Conservation (phyloP, 1,140 invertebrate genomes). For the Papilio dardanus region DNA sequence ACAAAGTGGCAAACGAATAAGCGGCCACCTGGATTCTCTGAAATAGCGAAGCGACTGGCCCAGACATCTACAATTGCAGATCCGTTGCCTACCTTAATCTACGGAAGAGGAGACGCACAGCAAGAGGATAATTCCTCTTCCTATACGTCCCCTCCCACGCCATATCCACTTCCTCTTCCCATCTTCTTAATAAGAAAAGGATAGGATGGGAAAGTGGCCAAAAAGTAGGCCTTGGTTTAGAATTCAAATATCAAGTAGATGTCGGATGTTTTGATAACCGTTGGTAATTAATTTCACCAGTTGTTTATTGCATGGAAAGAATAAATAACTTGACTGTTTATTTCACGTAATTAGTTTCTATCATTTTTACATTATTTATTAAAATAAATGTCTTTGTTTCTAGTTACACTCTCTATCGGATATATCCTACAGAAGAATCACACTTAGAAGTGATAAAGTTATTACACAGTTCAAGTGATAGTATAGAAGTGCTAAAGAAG, state of each 20-base stretch:
- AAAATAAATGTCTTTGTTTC: conserved; percentile 36
- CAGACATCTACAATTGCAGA: no score
- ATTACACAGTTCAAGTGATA: conserved; percentile 49
- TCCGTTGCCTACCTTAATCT: no score
- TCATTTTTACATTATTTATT: conserved; percentile 5
- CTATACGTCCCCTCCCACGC: no score
- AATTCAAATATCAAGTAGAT: background rate
- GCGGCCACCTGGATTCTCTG: no score
- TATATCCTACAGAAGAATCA: conserved; percentile 50
- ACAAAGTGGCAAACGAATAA: no score
- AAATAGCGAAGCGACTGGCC: no score
- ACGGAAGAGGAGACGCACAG: no score
- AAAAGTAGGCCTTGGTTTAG: no score
- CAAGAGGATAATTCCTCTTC: no score
- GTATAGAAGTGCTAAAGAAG: conserved; percentile 64
- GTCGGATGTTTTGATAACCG: background rate
- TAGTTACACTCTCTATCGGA: conserved; percentile 61
- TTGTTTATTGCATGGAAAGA: conserved; percentile 5
- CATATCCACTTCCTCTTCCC: no score
- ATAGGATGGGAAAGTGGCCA: no score
- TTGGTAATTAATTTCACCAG: background rate
- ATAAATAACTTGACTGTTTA: background rate
- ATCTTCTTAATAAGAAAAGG: no score
- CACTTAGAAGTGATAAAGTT: conserved; percentile 52
- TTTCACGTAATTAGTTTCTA: background rate